Evolutionary conservation across 2,888 invertebrate genomes (phyloP), one percentile per base, ranked within the genome.

Genomic region (Drymonia ruficornis): DNA sequence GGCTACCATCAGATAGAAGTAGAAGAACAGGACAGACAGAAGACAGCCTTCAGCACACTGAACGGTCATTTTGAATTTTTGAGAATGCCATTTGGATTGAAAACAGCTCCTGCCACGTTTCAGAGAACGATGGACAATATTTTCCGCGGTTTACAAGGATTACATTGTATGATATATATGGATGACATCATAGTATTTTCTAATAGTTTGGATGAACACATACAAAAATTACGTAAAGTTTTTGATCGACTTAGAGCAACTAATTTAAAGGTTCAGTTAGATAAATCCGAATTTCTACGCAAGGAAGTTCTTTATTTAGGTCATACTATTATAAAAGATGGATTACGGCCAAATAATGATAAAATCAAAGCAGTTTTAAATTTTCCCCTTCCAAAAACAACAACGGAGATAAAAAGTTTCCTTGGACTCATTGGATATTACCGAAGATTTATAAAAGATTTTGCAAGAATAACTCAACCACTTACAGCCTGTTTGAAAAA

Each of bases 51-150:
- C 28, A 52, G 12, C 8, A 42, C 52, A n/a, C n/a, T n/a, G 0
- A 29, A 28, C 5, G 52, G 52, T 2, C 52, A 52, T 29, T 52
- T 29, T 38, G 47, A 52, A 12, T 52, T 52, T 47, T 29, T 38
- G 0, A 47, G 70, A 15, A 72, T 70, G 70, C 70, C 70, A 0
- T 72, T 77, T 50, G 72, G 70, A 0, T 23, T 72, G 0, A 52
- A 61, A 50, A 59, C 47, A 15, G 83, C 85, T 0, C 86, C 87
- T 0, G 75, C 78, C 1, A 83, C 83, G 0, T 84, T 87, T 51
- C 84, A 84, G 64, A 49, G 82, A 5, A 55, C 80, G 0, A 85
- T 85, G 83, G 76, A 84, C 43, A 73, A 64, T 51, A 71, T 86
- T 0, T 53, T 86, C 9, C 46, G 68, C 23, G 81, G 80, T 5